Percentiles rank a stretch among this genome's conserved stretches.
phyloP scores from a whole-genome alignment of 2,888 invertebrate species.

The Brachyopa scutellaris region DNA sequence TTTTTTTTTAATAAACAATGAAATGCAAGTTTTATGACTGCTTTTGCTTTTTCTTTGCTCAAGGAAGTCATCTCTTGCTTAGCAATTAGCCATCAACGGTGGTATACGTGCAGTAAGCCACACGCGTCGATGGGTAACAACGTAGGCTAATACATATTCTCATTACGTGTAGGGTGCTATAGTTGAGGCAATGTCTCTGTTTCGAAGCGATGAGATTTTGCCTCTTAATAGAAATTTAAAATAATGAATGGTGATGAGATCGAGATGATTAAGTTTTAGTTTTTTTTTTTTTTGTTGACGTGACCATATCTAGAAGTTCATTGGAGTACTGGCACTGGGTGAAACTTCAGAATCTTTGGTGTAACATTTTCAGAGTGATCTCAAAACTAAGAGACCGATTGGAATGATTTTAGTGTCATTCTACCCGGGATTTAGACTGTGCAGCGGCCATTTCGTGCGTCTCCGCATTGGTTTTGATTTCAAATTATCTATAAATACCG shows the following conservation, averaged over 20 bases:
- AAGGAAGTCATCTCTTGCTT: slow-evolving; percentile 50
- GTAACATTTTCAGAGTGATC: too few relatives aligned
- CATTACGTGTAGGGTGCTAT: neutral
- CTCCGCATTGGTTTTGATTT: too few relatives aligned
- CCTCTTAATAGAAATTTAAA: slow-evolving; percentile 2
- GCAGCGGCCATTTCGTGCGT: too few relatives aligned
- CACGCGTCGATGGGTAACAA: neutral
- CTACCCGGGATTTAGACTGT: too few relatives aligned
- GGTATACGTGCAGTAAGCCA: slow-evolving; percentile 58
- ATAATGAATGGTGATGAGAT: neutral
- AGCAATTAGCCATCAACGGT: slow-evolving; percentile 50
- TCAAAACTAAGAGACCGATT: too few relatives aligned
- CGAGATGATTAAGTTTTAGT: too few relatives aligned
- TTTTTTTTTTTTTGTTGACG: neutral
- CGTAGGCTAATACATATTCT: too few relatives aligned
- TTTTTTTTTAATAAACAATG: slow-evolving; percentile 32
- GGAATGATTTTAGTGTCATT: too few relatives aligned
- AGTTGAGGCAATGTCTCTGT: slow-evolving; percentile 16
- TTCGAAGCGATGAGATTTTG: neutral
- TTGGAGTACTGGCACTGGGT: too few relatives aligned
- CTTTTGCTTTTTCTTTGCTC: slow-evolving; percentile 29
- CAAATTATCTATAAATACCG: too few relatives aligned
- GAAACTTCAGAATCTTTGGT: too few relatives aligned
- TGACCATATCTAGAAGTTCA: too few relatives aligned
- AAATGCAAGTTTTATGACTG: slow-evolving; percentile 2